A percentile compares a stretch with the other conserved stretches of the same genome.
phyloP scores from a whole-genome alignment of 2,888 invertebrate genomes.

The Toxonevra muliebris region DNA sequence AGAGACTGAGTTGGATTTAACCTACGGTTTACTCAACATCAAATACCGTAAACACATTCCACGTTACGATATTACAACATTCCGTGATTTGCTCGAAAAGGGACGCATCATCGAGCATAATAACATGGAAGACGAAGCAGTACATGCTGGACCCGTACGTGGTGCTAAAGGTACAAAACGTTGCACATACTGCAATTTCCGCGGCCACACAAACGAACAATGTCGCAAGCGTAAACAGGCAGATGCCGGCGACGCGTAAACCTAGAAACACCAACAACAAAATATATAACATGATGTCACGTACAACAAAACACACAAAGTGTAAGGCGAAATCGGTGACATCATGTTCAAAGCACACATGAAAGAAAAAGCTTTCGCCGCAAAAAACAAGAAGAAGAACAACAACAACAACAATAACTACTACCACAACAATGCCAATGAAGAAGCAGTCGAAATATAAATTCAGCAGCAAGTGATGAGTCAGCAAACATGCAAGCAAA shows the following conservation, averaged over 20 bases:
- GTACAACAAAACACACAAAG: constrained; percentile 6
- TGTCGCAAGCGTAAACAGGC: constrained; percentile 54
- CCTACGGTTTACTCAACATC: constrained; percentile 56
- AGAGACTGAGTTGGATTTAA: constrained; percentile 56
- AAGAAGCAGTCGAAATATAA: too few relatives aligned
- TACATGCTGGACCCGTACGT: constrained; percentile 39
- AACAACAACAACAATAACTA: not conserved
- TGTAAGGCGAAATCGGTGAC: not conserved
- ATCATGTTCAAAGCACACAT: not conserved
- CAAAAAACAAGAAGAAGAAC: not conserved
- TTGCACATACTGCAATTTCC: constrained; percentile 58
- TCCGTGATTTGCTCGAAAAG: constrained; percentile 57
- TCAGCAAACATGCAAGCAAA: not conserved
- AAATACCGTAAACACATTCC: constrained; percentile 59
- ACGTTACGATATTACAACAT: constrained; percentile 52
- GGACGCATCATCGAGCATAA: constrained; percentile 59
- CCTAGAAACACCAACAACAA: not conserved
- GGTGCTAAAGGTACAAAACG: constrained; percentile 48
- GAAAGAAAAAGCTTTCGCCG: constrained; percentile 3
- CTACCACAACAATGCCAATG: not conserved
- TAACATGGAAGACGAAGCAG: constrained; percentile 45
- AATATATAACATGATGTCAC: too few relatives aligned
- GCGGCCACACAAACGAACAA: constrained; percentile 54
- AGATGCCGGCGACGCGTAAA: constrained; percentile 23
- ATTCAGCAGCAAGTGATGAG: too few relatives aligned